phyloP scores from a whole-genome alignment of 2,888 invertebrate genomes.

The Phania funesta region DNA sequence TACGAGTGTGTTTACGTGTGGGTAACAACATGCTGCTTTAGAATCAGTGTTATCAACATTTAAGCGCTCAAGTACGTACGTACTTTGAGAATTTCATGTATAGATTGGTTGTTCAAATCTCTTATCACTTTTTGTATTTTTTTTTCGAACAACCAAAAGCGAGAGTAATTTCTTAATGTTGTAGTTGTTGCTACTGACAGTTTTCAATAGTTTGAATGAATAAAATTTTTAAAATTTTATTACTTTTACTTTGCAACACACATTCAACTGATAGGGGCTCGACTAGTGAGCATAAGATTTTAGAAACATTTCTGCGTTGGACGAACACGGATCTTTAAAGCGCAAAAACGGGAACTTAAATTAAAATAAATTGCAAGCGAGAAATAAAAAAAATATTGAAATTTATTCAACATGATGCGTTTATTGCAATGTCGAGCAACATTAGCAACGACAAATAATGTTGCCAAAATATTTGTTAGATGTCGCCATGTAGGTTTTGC shows the following conservation, averaged over 20 bases:
- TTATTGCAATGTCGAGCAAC: conserved; percentile 74
- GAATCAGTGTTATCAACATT: conserved; percentile 41
- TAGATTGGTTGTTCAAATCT: conserved; percentile 25
- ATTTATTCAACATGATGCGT: conserved; percentile 73
- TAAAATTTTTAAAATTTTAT: conserved; percentile 12
- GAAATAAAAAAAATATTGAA: conserved; percentile 15
- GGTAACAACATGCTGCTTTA: neutral
- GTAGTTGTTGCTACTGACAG: neutral
- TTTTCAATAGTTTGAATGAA: neutral
- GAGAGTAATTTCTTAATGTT: conserved; percentile 21
- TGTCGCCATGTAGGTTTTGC: conserved; percentile 77
- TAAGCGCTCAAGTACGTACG: neutral
- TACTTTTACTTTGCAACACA: neutral
- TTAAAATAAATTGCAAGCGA: neutral
- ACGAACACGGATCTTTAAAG: conserved; percentile 72
- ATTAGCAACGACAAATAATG: conserved; percentile 68
- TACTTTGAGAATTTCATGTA: conserved; percentile 7
- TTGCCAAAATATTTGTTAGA: conserved; percentile 70
- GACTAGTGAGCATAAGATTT: conserved; percentile 60
- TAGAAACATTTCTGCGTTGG: conserved; percentile 74
- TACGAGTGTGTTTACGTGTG: neutral
- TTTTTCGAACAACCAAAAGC: conserved; percentile 27
- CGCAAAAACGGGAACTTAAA: conserved; percentile 22
- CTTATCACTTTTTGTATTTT: conserved; percentile 41
- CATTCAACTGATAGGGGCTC: conserved; percentile 68